Evolutionary conservation across 1,140 invertebrate genomes (phyloP).

Genomic region (Gryllus bimaculatus): DNA sequence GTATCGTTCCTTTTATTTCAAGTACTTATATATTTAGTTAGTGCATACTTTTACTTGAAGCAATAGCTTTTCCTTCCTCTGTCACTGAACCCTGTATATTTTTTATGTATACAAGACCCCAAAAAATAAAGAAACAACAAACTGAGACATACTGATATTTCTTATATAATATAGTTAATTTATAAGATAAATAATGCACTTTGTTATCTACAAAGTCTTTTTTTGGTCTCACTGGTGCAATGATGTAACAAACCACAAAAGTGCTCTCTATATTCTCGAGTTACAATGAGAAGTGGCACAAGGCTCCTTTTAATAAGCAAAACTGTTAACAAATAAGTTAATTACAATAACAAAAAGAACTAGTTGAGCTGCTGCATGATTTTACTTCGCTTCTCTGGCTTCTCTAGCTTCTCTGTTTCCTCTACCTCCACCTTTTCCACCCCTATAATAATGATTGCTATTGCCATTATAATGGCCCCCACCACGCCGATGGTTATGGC

Average conservation of each 20-base stretch:
- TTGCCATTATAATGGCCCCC: constrained; percentile 14
- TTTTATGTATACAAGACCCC: not conserved
- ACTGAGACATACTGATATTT: not conserved
- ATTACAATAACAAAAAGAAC: not conserved
- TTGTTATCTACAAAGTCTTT: not conserved
- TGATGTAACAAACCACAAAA: not conserved
- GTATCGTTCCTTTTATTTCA: not conserved
- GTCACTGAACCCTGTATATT: not conserved
- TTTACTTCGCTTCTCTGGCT: not conserved
- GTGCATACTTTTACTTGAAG: no score
- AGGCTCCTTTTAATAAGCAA: not conserved
- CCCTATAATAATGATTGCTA: constrained; percentile 20
- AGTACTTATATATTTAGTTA: not conserved
- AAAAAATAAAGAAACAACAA: not conserved
- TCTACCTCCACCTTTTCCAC: constrained; percentile 17
- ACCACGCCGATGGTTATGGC: constrained; percentile 14
- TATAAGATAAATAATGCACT: not conserved
- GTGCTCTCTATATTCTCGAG: not conserved
- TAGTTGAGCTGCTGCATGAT: not conserved
- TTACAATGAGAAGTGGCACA: not conserved
- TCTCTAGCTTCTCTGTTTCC: constrained; percentile 10
- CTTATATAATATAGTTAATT: not conserved
- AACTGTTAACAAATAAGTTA: not conserved
- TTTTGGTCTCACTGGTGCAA: not conserved
- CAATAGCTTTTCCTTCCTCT: not conserved